Percentiles rank a stretch among this genome's conserved stretches.
Conservation (phyloP, 2,888 invertebrate species). For the Chrysolina oricalcia region DNA sequence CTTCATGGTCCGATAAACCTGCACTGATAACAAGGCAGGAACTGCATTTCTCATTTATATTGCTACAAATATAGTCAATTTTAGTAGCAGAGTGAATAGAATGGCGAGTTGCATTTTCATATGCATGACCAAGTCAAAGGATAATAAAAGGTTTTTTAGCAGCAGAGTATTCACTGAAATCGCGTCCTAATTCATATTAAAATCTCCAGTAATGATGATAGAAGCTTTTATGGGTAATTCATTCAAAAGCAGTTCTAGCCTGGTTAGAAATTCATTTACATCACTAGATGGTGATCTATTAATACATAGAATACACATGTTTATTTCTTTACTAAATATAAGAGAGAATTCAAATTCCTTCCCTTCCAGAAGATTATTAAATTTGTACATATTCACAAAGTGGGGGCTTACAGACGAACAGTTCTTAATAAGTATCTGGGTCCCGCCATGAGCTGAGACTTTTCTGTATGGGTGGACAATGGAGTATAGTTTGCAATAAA, state of each 20-base stretch:
- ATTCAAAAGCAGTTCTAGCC: slow-evolving; percentile 15
- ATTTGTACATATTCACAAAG: background rate
- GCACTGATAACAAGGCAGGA: slow-evolving; percentile 3
- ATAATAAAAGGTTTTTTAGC: slow-evolving; percentile 2
- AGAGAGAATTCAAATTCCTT: no score
- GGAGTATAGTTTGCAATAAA: no score
- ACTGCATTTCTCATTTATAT: background rate
- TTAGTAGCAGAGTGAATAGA: slow-evolving; percentile 9
- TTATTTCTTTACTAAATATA: no score
- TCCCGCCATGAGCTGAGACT: no score
- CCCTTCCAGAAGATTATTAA: no score
- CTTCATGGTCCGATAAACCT: background rate
- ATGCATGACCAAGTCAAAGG: slow-evolving; percentile 14
- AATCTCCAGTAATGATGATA: slow-evolving; percentile 8
- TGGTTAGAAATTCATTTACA: background rate
- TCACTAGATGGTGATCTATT: background rate
- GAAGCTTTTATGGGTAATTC: slow-evolving; percentile 6
- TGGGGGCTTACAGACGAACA: no score
- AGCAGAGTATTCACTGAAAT: background rate
- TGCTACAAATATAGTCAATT: slow-evolving; percentile 12
- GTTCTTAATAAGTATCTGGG: no score
- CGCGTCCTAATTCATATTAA: background rate
- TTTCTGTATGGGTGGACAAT: no score
- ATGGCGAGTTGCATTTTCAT: background rate
- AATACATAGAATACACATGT: background rate